Evolutionary conservation across 2,113 vertebrate genomes (phyloP).

Genomic region (Thomomys bottae): DNA sequence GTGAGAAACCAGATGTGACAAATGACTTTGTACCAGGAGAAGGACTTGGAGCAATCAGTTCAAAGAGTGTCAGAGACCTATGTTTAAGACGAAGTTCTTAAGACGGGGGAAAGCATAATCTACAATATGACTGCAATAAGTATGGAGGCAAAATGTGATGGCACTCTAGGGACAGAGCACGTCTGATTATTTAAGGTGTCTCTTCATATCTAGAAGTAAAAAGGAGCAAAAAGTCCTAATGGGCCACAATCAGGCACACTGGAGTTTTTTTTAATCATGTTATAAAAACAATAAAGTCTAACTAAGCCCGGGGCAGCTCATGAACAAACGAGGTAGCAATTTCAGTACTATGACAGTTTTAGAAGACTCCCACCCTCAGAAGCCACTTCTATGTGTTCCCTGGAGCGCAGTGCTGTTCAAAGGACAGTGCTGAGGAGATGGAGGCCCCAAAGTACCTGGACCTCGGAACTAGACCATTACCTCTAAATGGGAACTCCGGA

Average conservation of each 20-base stretch:
- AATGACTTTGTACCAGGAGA: not conserved
- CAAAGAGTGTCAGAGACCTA: not conserved
- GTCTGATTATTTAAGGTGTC: not conserved
- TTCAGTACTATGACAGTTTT: not conserved
- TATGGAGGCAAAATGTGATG: not conserved
- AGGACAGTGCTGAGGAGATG: not conserved
- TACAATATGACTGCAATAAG: not conserved
- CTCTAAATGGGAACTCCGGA: conserved; percentile 53
- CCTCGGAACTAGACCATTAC: not conserved
- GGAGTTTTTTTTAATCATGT: not conserved
- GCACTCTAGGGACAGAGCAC: not conserved
- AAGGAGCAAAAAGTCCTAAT: not conserved
- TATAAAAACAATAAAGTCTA: not conserved
- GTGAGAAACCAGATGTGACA: not conserved
- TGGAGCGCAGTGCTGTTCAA: not conserved
- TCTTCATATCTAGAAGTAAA: not conserved
- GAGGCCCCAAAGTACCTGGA: not conserved
- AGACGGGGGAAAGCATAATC: too few species aligned
- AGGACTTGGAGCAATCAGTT: not conserved
- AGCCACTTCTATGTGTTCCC: not conserved
- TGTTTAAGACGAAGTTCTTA: not conserved
- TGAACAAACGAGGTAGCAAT: not conserved
- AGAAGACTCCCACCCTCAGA: not conserved
- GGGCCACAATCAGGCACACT: not conserved
- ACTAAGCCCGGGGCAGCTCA: not conserved